Evolutionary conservation across 2,888 invertebrate genomes (phyloP).

Genomic region (Dorcus parallelipipedus): DNA sequence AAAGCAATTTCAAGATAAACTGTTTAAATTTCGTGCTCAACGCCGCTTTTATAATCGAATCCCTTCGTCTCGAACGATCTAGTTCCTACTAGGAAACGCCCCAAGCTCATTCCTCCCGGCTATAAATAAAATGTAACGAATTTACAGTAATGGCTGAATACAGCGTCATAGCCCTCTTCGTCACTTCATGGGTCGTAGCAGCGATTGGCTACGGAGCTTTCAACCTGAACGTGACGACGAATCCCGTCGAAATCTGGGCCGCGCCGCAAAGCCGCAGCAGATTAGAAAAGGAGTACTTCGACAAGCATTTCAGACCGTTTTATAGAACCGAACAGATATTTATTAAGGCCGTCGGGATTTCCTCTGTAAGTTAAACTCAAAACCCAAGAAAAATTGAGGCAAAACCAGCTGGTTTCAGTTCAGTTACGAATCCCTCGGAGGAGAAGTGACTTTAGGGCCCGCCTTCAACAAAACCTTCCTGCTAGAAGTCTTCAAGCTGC

Average conservation of each 20-base stretch:
- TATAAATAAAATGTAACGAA: not conserved
- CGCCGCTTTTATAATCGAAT: too few species aligned
- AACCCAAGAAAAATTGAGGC: not conserved
- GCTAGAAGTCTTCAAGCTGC: slow-evolving; percentile 65
- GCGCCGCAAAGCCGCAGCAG: slow-evolving; percentile 76
- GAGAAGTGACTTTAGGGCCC: slow-evolving; percentile 65
- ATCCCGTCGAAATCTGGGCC: slow-evolving; percentile 94
- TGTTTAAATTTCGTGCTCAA: too few species aligned
- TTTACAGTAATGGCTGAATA: slow-evolving; percentile 62
- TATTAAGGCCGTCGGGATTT: slow-evolving; percentile 61
- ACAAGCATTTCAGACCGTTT: slow-evolving; percentile 82
- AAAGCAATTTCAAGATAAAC: too few species aligned
- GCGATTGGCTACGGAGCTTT: slow-evolving; percentile 66
- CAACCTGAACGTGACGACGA: slow-evolving; percentile 70
- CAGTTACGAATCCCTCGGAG: slow-evolving; percentile 35
- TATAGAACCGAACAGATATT: slow-evolving; percentile 88
- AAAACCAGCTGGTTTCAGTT: slow-evolving; percentile 31
- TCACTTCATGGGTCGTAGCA: slow-evolving; percentile 61
- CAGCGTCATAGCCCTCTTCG: slow-evolving; percentile 61
- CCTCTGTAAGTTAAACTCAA: slow-evolving; percentile 46
- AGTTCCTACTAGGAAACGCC: too few species aligned
- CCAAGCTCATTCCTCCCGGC: too few species aligned
- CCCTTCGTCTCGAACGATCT: not conserved
- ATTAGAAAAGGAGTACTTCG: slow-evolving; percentile 82
- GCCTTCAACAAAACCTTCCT: slow-evolving; percentile 77